A percentile compares a stretch with the other conserved stretches of the same genome.
These are phyloP conservation scores for Agriopis marginaria DNA, from an alignment of 2,888 invertebrate species.

Conservation along the genomic window DNA sequence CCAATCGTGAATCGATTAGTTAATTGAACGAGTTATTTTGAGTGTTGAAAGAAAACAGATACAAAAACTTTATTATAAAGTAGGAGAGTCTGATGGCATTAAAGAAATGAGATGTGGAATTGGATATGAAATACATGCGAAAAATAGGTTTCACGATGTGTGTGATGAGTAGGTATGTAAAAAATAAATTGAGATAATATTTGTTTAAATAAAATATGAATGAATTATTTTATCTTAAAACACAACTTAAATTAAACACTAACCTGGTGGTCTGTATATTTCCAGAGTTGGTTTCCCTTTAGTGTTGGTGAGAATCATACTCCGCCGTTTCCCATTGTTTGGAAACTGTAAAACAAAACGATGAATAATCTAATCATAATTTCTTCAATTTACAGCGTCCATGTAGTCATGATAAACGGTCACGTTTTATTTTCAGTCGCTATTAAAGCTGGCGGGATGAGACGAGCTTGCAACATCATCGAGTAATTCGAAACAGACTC, in stretches of 20 bases:
- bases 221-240: too few species aligned
- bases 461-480: slow-evolving; percentile 47
- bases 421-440: slow-evolving; percentile 62
- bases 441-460: slow-evolving; percentile 35
- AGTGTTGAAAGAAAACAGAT: slow-evolving; percentile 33
- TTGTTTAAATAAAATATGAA: not conserved
- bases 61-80: not conserved
- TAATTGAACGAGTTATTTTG: slow-evolving; percentile 14
- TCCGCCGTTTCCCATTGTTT: slow-evolving; percentile 90
- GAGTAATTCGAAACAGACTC: slow-evolving; percentile 51
- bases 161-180: not conserved
- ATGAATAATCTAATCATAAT: slow-evolving; percentile 18
- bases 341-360: slow-evolving; percentile 75
- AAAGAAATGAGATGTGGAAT: slow-evolving; percentile 1
- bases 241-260: slow-evolving; percentile 56
- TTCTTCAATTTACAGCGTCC: slow-evolving; percentile 31
- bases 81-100: slow-evolving; percentile 1
- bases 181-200: not conserved
- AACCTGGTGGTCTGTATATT: slow-evolving; percentile 96
- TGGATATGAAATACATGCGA: not conserved
- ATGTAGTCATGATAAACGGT: slow-evolving; percentile 46
- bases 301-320: slow-evolving; percentile 89
- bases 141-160: not conserved
- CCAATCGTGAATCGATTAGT: slow-evolving; percentile 44
- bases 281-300: slow-evolving; percentile 94